Base-by-base conservation (phyloP, 2,113 vertebrate genomes). In the Thunnus thynnus region DNA sequence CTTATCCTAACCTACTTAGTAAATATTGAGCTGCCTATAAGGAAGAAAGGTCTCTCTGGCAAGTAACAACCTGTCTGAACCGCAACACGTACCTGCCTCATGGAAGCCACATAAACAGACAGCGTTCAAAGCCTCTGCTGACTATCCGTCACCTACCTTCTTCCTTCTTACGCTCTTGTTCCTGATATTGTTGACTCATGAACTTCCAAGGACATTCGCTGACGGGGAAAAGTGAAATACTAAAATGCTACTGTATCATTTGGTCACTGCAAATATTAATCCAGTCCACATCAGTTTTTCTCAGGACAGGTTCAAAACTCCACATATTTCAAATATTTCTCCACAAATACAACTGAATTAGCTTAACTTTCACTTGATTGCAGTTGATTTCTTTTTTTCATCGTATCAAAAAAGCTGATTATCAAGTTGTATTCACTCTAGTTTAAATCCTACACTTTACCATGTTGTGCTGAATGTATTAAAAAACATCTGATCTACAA, bases 61-160 rank as follows among this genome's bases (percentile, higher is more conserved):
- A 55, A 47, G 56, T 69, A 47, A 57, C 13, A 66, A 79, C 58
- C 18, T 69, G 68, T 41, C 13, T 50, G 44, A 47, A 50, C 11
- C 0, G 5, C 13, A 76, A 6, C 30, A 30, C 12, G 7, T 44
- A 27, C n/a, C 32, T 55, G 16, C 13, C 5, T 30, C 60, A 55
- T 1, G 6, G 2, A 3, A 18, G 41, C 10, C 13, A 18, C 41
- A 27, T 18, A 1, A 51, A 17, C 7, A 36, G 13, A 22, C 25
- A 14, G 27, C 6, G 4, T 41, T 44, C 16, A 32, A 73, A 44
- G 30, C 25, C 30, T 57, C 44, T 18, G n/a, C 16, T 30, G 20
- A 20, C 36, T 36, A 25, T 0, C 0, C 10, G 14, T 4, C 4
- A 27, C 1, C n/a, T 11, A 25, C 3, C 8, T 14, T 30, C 25